Percentiles rank a stretch among this genome's conserved stretches.
Evolutionary conservation across 2,888 invertebrate genomes (phyloP).

Genomic region (Ligdia adustata): DNA sequence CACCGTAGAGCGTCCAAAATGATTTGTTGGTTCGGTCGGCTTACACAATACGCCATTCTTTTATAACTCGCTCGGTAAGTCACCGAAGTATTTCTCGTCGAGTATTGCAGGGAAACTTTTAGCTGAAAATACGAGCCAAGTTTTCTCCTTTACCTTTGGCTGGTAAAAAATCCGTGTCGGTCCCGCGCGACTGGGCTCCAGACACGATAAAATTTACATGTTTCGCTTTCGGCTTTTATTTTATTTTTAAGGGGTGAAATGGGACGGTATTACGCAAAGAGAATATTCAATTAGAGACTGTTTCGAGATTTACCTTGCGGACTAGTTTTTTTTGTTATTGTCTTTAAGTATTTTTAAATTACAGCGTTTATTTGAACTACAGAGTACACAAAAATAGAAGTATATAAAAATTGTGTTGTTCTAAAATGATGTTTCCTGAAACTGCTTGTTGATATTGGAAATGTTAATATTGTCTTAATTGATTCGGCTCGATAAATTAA

Average conservation of each 20-base stretch:
- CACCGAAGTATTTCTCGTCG: conserved; percentile 73
- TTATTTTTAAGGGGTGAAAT: conserved; percentile 82
- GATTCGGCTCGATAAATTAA: no score
- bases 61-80: conserved; percentile 73
- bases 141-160: conserved; percentile 71
- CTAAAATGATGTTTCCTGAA: no score
- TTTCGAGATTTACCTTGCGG: conserved; percentile 63
- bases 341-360: no score
- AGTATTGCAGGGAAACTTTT: conserved; percentile 74
- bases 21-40: conserved; percentile 61
- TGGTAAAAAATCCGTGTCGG: conserved; percentile 68
- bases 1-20: conserved; percentile 50
- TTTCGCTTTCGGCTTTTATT: conserved; percentile 77
- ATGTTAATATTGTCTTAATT: no score
- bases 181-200: conserved; percentile 62
- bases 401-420: no score
- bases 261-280: conserved; percentile 76
- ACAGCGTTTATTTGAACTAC: no score
- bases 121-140: conserved; percentile 78
- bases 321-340: conserved; percentile 7
- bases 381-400: no score
- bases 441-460: no score
- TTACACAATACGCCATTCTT: conserved; percentile 66
- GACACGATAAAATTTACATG: conserved; percentile 82
- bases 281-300: conserved; percentile 81